Base-by-base conservation (phyloP, 2,113 vertebrate species). In the Aegotheles bennettii region DNA sequence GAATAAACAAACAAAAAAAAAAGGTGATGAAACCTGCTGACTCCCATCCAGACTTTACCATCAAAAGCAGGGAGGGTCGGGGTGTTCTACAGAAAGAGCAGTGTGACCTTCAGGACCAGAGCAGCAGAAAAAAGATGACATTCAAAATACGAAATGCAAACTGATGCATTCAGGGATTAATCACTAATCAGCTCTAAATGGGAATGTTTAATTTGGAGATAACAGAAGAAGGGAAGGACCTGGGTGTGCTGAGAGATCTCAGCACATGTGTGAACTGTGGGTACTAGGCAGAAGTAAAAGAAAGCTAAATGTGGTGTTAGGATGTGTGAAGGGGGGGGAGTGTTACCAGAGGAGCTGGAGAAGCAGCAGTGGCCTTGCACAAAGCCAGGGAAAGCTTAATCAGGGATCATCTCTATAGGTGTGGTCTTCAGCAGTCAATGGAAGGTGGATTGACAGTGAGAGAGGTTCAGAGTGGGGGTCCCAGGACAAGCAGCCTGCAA, bases 371-470 rank as follows among this genome's bases (percentile, higher is more conserved):
- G 64, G 21, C 64, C 64, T 84, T 33, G 56, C 36, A 56, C 35
- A 23, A 42, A 48, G 36, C 33, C 73, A 36, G 54, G 38, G 61
- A 38, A 61, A 35, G 23, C 33, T 57, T 33, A 7, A 7, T 16
- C 57, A 50, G 48, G 28, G 56, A 28, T 11, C 16, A 21, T 5
- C 18, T 31, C 67, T n/a, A 2, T n/a, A 45, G 38, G 11, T 26
- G 45, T 7, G 1, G 53, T 19, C 51, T 53, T 31, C 14, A 18
- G 51, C 0, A 0, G 19, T 20, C 25, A 12, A 31, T 5, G 25
- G 20, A 21, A 73, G 29, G 67, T 11, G 6, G 43, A 16, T 3
- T 28, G 70, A 33, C n/a, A 47, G 78, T 6, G 45, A 29, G 60
- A 36, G 7, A 10, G 63, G 25, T 31, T 76, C 53, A 40, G 54